Evolutionary conservation across 2,888 invertebrate species (phyloP), one percentile per base, ranked within the genome.

Genomic region (Tipula unca): DNA sequence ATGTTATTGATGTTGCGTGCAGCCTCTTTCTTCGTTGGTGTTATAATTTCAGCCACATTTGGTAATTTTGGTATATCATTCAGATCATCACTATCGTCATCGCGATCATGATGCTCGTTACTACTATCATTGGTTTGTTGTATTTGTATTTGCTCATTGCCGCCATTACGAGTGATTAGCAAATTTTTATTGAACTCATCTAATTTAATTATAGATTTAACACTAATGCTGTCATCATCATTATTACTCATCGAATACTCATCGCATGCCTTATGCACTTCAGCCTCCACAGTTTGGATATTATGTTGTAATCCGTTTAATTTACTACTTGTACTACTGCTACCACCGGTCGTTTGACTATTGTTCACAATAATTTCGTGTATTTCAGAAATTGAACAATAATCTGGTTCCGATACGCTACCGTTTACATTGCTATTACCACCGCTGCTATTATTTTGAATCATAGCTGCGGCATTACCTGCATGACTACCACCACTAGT

Each of bases 341-440:
- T 69, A 4, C 69, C 69, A 25, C 69, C 69, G 25, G 69, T 69
- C n/a, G 32, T 4, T 83, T 83, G 29, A 32, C 35, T 83, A 83
- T 83, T 83, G 35, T 29, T 83, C 29, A 83, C 83, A 32, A 83
- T 83, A 83, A 83, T 83, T 85, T 89, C 88, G 86, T 89, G 90
- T 3, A 95, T 92, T 92, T 95, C 95, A 87, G 95, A 94, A 90
- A 95, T 95, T 89, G 95, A 95, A 90, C 95, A 95, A 92, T 95
- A 95, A 91, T 95, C 95, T 87, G 95, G 95, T 90, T 95, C 95
- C 87, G 90, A 90, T 86, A 90, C 91, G 92, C 92, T 92, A 48
- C 86, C 20, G 20, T 84, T 84, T 36, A 84, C 36, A 84, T 36
- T 84, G 17, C 20, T 35, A 20, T 32, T 35, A 4, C 32, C 83